These are phyloP conservation scores for Rhea americana DNA, from an alignment of 2,113 vertebrate species.

Conservation along the genomic window DNA sequence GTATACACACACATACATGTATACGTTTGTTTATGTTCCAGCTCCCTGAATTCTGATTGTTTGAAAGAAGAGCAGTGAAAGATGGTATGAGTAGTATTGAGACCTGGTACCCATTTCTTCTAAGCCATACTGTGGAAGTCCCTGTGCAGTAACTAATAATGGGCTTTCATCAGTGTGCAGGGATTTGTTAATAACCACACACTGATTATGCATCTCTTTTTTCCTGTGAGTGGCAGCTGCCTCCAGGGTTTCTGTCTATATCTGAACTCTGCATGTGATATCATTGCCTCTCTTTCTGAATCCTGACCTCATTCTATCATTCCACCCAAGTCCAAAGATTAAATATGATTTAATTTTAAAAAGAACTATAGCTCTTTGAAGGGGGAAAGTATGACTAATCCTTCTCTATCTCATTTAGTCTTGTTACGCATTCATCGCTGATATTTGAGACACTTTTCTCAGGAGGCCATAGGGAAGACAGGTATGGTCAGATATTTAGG, in stretches of 20 bases:
- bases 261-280: not conserved
- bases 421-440: rapidly evolving
- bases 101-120: rapidly evolving
- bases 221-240: not conserved
- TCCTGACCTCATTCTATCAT: not conserved
- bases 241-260: not conserved
- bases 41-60: not conserved
- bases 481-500: not conserved
- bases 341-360: not conserved
- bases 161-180: not conserved
- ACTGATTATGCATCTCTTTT: not conserved
- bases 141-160: not conserved
- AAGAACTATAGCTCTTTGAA: not conserved
- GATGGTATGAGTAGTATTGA: not conserved
- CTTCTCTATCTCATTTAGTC: not conserved
- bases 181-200: not conserved
- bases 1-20: too few relatives aligned
- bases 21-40: not conserved
- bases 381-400: not conserved
- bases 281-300: not conserved
- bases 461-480: not conserved
- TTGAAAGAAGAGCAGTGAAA: not conserved
- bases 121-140: not conserved
- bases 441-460: not conserved
- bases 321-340: not conserved